Evolutionary conservation across 1,140 invertebrate species (phyloP).

Genomic region (Homarus americanus): DNA sequence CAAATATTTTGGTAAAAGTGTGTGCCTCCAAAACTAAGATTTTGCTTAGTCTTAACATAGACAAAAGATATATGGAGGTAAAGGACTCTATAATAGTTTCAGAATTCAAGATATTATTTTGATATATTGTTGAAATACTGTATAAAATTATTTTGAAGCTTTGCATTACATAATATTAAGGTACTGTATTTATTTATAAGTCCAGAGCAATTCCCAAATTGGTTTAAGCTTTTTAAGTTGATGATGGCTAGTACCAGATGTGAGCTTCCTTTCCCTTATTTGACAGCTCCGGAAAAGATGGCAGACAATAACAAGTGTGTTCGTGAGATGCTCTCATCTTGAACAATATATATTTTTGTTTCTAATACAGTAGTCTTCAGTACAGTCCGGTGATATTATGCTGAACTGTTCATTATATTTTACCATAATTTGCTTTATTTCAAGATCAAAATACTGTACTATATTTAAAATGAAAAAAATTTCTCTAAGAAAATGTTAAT

Average conservation of each 20-base stretch:
- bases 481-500: too few relatives aligned
- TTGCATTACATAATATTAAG: neutral
- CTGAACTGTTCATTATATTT: too few relatives aligned
- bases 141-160: neutral
- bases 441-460: too few relatives aligned
- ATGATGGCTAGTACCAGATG: neutral
- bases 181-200: neutral
- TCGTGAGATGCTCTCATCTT: too few relatives aligned
- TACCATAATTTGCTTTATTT: too few relatives aligned
- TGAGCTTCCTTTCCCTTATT: too few relatives aligned
- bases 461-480: too few relatives aligned
- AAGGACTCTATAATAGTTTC: neutral
- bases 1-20: neutral
- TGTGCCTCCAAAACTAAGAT: neutral
- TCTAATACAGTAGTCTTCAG: too few relatives aligned
- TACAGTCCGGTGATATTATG: too few relatives aligned
- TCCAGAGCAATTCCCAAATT: neutral
- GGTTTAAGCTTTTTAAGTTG: neutral
- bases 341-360: too few relatives aligned
- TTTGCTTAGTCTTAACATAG: neutral
- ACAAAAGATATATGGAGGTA: neutral
- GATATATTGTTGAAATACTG: neutral
- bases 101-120: neutral
- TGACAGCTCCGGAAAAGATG: neutral
- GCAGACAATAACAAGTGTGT: neutral